Evolutionary conservation across 2,113 vertebrate genomes (phyloP), one percentile per base, ranked within the genome.

Genomic region (Melanocharis versteri): DNA sequence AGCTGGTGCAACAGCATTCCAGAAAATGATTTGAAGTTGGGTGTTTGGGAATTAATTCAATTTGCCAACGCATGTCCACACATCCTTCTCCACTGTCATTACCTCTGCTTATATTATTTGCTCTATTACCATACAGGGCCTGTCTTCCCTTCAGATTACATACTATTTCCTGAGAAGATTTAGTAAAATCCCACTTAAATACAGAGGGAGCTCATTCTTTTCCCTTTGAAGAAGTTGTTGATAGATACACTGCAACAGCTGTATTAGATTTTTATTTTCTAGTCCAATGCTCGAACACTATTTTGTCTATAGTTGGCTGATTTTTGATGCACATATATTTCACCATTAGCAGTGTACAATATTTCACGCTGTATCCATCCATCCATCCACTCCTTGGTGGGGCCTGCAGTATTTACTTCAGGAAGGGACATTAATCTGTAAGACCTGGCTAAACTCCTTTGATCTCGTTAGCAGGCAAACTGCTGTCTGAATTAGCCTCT

Each of bases 31-130:
- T 78, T 93, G 89, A 91, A 93, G 83, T 79, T 87, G 68, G 11
- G 9, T 92, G 73, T 92, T 94, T 68, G 73, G 58, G 81, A 94
- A 95, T 96, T 94, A 94, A 91, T 94, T 95, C 77, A 82, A 94
- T 95, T 94, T 95, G 69, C 77, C 53, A 54, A 40, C 91, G 77
- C 83, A 79, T 91, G 44, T 95, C 93, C 69, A 84, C 91, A 94
- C 80, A n/a, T 94, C 76, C 20, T 90, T 87, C 39, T 83, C 72
- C n/a, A 58, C 80, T 94, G 91, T 91, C 94, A 56, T 57, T 94
- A 48, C 31, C 51, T 75, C 56, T 64, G 17, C 62, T 76, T 72
- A 10, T 1, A 23, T 75, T 76, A 81, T 82, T 70, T 33, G 53
- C 53, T 70, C 23, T 61, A 10, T 85, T 76, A 62, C 65, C 58